Conservation (phyloP, 2,113 vertebrate genomes). For the Calypte anna region DNA sequence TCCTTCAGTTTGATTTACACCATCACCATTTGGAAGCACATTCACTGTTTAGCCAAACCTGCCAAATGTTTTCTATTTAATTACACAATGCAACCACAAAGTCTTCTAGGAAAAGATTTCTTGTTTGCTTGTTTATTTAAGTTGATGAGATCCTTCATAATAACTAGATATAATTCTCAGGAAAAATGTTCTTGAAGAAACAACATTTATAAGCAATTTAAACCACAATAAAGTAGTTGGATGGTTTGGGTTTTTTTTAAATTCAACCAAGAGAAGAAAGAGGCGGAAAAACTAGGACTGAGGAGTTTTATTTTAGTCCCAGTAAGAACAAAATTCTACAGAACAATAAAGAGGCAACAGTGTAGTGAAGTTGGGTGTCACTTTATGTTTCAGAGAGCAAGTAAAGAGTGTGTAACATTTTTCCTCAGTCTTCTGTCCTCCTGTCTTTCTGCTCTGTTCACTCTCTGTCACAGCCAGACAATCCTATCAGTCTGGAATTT, state of each 20-base stretch:
- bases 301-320: neutral
- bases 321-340: neutral
- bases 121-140: slow-evolving; percentile 8
- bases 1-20: slow-evolving; percentile 45
- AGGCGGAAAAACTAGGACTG: neutral
- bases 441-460: neutral
- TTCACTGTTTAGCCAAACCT: slow-evolving; percentile 40
- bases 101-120: neutral
- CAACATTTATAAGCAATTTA: neutral
- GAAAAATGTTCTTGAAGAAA: neutral
- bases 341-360: neutral
- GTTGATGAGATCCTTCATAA: neutral
- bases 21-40: slow-evolving; percentile 27
- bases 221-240: neutral
- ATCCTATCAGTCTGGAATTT: neutral
- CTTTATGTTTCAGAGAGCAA: neutral
- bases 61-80: slow-evolving; percentile 56
- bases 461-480: neutral
- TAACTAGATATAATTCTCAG: neutral
- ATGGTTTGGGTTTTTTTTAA: neutral
- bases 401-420: neutral
- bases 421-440: neutral
- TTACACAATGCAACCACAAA: slow-evolving; percentile 33
- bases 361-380: neutral
- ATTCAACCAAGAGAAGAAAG: neutral